phyloP scores from a whole-genome alignment of 2,888 invertebrate species.

The Anthrax anthrax region DNA sequence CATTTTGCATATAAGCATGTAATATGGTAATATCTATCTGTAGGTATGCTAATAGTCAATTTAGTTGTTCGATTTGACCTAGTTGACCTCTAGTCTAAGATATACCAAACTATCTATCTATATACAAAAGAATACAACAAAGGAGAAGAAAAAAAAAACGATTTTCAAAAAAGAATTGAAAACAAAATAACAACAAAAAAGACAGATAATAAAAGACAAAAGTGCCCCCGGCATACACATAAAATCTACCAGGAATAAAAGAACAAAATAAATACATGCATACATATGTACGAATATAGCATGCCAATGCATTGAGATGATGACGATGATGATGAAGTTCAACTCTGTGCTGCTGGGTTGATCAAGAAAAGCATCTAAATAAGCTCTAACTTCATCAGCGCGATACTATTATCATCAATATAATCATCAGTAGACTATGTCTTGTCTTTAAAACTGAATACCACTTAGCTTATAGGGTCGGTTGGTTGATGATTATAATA shows the following conservation, averaged over 20 bases:
- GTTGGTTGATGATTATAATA: too few species aligned
- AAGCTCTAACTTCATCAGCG: slow-evolving; percentile 12
- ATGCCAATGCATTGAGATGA: neutral
- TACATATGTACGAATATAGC: too few species aligned
- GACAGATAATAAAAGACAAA: slow-evolving; percentile 9
- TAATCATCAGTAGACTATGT: slow-evolving; percentile 14
- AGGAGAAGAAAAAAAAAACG: slow-evolving; percentile 1
- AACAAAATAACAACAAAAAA: neutral
- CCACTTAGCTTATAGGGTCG: too few species aligned
- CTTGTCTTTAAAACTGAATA: slow-evolving; percentile 2
- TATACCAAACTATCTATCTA: neutral
- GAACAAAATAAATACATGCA: neutral
- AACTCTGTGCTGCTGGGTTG: neutral
- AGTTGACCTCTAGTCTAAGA: slow-evolving; percentile 22
- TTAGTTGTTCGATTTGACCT: slow-evolving; percentile 33
- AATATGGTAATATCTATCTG: neutral
- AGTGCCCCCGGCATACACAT: slow-evolving; percentile 30
- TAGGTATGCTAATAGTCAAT: slow-evolving; percentile 25
- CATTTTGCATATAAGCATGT: too few species aligned
- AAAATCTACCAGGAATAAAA: slow-evolving; percentile 15
- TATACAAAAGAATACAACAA: neutral
- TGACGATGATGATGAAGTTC: neutral
- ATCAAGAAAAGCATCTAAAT: slow-evolving; percentile 9
- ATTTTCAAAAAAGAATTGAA: neutral
- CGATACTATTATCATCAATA: slow-evolving; percentile 16